A percentile compares a stretch with the other conserved stretches of the same genome.
Evolutionary conservation across 2,797 vertebrate species (phyloP).

Genomic region (Acanthurus lineatus): DNA sequence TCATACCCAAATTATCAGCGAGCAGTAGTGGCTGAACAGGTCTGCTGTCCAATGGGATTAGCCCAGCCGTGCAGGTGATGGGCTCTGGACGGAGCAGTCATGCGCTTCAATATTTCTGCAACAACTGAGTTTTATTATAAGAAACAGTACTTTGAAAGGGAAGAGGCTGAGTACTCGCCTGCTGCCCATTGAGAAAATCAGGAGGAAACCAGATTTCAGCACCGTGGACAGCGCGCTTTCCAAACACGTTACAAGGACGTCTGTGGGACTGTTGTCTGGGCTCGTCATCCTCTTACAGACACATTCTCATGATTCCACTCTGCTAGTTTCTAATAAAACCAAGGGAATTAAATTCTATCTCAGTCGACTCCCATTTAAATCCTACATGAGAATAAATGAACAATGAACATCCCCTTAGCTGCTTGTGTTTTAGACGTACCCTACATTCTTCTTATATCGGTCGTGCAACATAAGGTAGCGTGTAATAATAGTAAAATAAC

Average conservation of each 20-base stretch:
- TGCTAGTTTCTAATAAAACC: background rate
- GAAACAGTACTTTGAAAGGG: background rate
- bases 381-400: slow-evolving; percentile 1
- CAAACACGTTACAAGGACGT: slow-evolving; percentile 55
- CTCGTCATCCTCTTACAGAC: slow-evolving; percentile 24
- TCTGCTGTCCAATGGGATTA: slow-evolving; percentile 1
- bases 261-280: slow-evolving; percentile 30
- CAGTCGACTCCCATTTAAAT: slow-evolving; percentile 5
- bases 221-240: slow-evolving; percentile 87
- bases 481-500: background rate
- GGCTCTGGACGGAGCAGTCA: background rate
- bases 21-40: background rate
- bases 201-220: slow-evolving; percentile 77
- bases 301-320: slow-evolving; percentile 29
- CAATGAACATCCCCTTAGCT: background rate
- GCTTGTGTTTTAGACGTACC: slow-evolving; percentile 1
- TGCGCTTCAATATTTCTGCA: background rate
- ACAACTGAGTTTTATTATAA: background rate
- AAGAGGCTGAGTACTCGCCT: background rate
- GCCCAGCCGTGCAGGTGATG: background rate
- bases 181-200: slow-evolving; percentile 52
- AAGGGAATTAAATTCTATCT: background rate
- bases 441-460: background rate
- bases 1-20: background rate
- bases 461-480: background rate